Conservation (phyloP, 2,888 invertebrate species). For the Octonoba sinensis region DNA sequence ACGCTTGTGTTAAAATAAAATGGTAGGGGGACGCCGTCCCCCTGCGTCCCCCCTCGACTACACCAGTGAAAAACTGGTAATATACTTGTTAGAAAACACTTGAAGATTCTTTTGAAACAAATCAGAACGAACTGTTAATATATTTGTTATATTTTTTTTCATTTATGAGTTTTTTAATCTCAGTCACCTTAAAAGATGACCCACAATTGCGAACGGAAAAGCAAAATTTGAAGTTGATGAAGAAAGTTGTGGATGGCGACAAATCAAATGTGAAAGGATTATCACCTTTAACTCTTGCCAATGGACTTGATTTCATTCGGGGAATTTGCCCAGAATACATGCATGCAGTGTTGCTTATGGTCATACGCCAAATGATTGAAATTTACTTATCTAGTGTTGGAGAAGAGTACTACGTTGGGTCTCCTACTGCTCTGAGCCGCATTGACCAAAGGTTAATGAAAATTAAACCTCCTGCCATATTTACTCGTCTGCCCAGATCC, state of each 20-base stretch:
- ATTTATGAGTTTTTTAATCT: not conserved
- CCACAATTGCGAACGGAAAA: not conserved
- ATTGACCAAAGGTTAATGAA: not conserved
- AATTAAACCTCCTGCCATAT: not conserved
- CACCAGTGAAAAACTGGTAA: too few relatives aligned
- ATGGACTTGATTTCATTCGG: slow-evolving; percentile 13
- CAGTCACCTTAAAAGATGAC: not conserved
- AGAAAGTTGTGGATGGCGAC: not conserved
- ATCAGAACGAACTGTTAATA: not conserved
- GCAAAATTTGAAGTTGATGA: not conserved
- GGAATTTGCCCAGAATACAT: slow-evolving; percentile 16
- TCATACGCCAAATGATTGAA: slow-evolving; percentile 5
- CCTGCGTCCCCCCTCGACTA: too few relatives aligned
- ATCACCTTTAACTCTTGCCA: slow-evolving; percentile 9
- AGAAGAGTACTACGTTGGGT: slow-evolving; percentile 10
- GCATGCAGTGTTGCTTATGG: slow-evolving; percentile 14
- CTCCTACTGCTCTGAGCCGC: slow-evolving; percentile 9
- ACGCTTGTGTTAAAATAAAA: too few relatives aligned
- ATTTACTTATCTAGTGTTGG: slow-evolving; percentile 9
- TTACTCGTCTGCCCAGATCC: slow-evolving; percentile 13
- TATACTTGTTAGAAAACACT: not conserved
- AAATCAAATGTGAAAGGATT: slow-evolving; percentile 2
- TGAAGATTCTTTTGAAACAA: not conserved
- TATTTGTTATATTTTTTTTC: not conserved
- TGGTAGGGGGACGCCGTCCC: too few relatives aligned